Evolutionary conservation across 2,888 invertebrate species (phyloP).

Genomic region (Stictocephala bisonia): DNA sequence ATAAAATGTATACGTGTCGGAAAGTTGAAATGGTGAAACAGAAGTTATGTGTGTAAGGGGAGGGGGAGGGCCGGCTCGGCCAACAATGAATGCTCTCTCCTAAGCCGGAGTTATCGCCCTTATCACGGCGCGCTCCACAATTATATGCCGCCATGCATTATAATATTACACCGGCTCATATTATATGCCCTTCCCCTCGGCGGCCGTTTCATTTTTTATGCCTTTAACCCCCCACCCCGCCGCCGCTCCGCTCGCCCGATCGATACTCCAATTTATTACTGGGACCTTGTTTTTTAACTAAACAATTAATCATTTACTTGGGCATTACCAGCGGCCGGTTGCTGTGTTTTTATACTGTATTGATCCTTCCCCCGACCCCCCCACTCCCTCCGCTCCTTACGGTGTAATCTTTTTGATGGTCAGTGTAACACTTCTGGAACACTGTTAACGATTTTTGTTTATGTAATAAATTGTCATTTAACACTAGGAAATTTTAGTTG

Average conservation of each 20-base stretch:
- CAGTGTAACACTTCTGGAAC: too few species aligned
- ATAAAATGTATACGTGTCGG: too few species aligned
- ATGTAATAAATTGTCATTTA: too few species aligned
- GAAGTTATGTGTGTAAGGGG: too few species aligned
- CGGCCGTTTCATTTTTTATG: slow-evolving; percentile 31
- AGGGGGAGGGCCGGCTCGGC: not conserved
- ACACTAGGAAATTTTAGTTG: too few species aligned
- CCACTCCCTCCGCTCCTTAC: not conserved
- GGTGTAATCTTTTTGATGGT: too few species aligned
- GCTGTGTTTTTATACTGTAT: slow-evolving; percentile 24
- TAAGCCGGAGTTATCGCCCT: slow-evolving; percentile 34
- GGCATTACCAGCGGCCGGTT: slow-evolving; percentile 19
- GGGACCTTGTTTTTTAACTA: slow-evolving; percentile 39
- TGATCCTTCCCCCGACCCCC: not conserved
- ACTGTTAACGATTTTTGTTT: too few species aligned
- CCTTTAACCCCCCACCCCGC: slow-evolving; percentile 5
- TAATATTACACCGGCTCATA: slow-evolving; percentile 33
- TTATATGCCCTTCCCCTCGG: slow-evolving; percentile 22
- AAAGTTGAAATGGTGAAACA: too few species aligned
- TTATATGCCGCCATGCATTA: slow-evolving; percentile 36
- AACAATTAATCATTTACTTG: slow-evolving; percentile 45
- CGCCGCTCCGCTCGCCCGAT: not conserved
- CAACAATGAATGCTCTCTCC: slow-evolving; percentile 12
- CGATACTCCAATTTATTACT: slow-evolving; percentile 43
- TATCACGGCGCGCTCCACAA: slow-evolving; percentile 25